A percentile compares a stretch with the other conserved stretches of the same genome.
phyloP scores from a whole-genome alignment of 2,113 vertebrate genomes.

The Nipponia nippon region DNA sequence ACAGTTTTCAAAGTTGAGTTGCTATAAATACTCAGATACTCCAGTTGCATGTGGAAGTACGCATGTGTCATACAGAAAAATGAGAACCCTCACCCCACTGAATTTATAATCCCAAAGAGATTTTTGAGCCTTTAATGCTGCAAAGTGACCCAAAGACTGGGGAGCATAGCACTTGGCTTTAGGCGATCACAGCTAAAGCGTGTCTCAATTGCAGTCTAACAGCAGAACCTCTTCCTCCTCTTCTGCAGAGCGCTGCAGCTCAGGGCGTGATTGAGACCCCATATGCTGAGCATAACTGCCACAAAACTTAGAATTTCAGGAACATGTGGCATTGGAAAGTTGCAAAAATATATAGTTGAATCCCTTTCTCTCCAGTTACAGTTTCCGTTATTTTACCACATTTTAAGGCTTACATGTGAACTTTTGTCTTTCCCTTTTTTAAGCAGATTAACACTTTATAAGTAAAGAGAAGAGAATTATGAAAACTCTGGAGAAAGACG shows the following conservation, averaged over 20 bases:
- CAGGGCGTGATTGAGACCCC: neutral
- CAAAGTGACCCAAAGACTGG: neutral
- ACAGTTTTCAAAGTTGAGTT: neutral
- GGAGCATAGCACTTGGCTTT: rapidly evolving
- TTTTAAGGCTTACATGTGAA: neutral
- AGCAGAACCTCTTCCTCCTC: neutral
- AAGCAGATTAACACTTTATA: neutral
- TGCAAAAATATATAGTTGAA: neutral
- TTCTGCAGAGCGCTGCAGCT: neutral
- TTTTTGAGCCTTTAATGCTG: neutral
- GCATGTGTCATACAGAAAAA: neutral
- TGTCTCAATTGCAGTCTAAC: no score
- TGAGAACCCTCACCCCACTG: neutral
- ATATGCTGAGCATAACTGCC: rapidly evolving
- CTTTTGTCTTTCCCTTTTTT: neutral
- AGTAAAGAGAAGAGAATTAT: neutral
- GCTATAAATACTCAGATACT: neutral
- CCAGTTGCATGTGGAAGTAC: neutral
- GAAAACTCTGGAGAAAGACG: neutral
- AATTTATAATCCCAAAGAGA: neutral
- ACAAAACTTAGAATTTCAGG: neutral
- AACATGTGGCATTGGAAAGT: neutral
- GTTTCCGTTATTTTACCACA: neutral
- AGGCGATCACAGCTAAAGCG: rapidly evolving
- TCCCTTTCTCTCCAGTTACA: neutral